phyloP scores from a whole-genome alignment of 2,888 invertebrate genomes.

The Cheilosia vernalis region DNA sequence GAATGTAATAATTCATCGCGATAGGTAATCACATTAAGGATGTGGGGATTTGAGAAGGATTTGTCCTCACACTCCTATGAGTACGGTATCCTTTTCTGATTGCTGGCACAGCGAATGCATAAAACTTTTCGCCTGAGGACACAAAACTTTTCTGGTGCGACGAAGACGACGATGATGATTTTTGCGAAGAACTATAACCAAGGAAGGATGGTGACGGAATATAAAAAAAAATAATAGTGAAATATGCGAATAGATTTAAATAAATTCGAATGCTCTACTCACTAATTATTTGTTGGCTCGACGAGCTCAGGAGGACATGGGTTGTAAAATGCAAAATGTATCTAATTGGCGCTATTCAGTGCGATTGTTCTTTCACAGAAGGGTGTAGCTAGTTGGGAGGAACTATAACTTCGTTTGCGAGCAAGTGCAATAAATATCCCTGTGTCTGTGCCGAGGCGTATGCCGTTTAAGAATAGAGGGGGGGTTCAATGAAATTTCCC shows the following conservation, averaged over 20 bases:
- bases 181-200: neutral
- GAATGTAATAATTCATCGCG: constrained; percentile 67
- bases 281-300: constrained; percentile 57
- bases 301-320: constrained; percentile 25
- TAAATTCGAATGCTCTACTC: constrained; percentile 55
- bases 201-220: neutral
- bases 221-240: neutral
- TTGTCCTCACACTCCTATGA: constrained; percentile 1
- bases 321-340: constrained; percentile 39
- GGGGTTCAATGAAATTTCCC: constrained; percentile 37
- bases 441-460: constrained; percentile 25
- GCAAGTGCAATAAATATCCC: constrained; percentile 31
- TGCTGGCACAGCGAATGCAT: constrained; percentile 11
- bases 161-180: neutral
- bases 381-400: neutral
- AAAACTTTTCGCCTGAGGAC: constrained; percentile 24
- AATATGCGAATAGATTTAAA: constrained; percentile 66
- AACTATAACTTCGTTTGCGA: neutral
- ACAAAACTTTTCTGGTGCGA: constrained; percentile 8
- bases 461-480: neutral
- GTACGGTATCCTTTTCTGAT: neutral
- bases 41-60: constrained; percentile 48
- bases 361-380: constrained; percentile 15
- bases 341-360: constrained; percentile 60
- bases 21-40: constrained; percentile 69